Conservation (phyloP, 92 coral and sea anemone species). For the Zoanthus solanderi region DNA sequence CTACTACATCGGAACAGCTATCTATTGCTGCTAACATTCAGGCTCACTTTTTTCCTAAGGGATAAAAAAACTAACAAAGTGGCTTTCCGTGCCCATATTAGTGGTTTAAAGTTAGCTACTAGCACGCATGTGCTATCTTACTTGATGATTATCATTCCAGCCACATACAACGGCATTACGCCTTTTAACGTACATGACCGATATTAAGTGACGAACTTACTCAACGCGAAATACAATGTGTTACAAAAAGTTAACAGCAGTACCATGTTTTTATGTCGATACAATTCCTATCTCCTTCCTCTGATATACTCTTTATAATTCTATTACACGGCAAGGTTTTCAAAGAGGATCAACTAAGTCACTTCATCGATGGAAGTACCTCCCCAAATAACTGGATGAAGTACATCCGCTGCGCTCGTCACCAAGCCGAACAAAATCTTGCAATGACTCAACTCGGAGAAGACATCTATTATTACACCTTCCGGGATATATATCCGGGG, state of each 20-base stretch:
- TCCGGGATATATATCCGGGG: slow-evolving; percentile 70
- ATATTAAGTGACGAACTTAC: not conserved
- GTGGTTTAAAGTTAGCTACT: no score
- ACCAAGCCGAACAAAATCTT: slow-evolving; percentile 71
- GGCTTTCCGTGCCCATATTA: no score
- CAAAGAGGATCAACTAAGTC: slow-evolving; percentile 59
- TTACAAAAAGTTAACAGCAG: not conserved
- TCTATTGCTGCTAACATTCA: no score
- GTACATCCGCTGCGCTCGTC: slow-evolving; percentile 78
- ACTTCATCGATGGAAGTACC: slow-evolving; percentile 72
- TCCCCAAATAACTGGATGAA: slow-evolving; percentile 81
- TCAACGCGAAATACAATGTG: not conserved
- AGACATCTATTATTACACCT: slow-evolving; percentile 74
- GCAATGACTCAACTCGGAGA: slow-evolving; percentile 65
- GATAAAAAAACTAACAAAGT: no score
- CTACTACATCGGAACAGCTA: no score
- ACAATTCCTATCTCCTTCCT: not conserved
- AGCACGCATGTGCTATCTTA: no score
- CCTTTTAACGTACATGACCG: no score
- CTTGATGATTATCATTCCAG: no score
- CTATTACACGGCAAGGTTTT: slow-evolving; percentile 53
- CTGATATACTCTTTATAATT: not conserved
- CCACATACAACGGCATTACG: no score
- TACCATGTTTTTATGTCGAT: not conserved
- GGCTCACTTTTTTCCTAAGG: no score